Percentiles rank a stretch among this genome's conserved stretches.
Evolutionary conservation across 2,113 vertebrate genomes (phyloP).

Genomic region (Paramisgurnus dabryanus): DNA sequence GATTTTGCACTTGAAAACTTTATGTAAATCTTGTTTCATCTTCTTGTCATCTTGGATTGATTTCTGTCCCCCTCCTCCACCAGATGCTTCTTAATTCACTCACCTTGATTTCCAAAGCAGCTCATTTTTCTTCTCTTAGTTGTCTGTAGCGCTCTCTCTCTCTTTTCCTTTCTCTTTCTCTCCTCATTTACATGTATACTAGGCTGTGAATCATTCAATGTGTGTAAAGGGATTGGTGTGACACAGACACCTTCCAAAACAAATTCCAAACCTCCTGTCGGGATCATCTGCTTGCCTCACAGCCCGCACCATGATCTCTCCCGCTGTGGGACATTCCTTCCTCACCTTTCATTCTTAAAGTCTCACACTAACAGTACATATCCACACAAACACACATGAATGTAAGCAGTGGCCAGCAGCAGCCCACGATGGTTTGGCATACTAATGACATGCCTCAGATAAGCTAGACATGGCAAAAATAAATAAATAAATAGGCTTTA

Average conservation of each 20-base stretch:
- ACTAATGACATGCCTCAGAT: conserved; percentile 70
- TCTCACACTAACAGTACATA: conserved; percentile 48
- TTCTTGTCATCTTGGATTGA: neutral
- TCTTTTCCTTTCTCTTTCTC: neutral
- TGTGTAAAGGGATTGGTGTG: conserved; percentile 48
- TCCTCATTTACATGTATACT: conserved; percentile 46
- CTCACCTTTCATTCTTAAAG: conserved; percentile 8
- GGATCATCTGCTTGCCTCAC: conserved; percentile 66
- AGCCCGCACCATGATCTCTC: conserved; percentile 51
- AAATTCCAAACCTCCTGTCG: conserved; percentile 55
- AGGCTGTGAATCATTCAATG: conserved; percentile 47
- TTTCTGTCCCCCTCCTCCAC: neutral
- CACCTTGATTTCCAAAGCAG: neutral
- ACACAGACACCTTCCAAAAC: conserved; percentile 52
- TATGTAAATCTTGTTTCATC: no score
- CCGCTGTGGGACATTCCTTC: conserved; percentile 15
- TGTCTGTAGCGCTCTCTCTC: neutral
- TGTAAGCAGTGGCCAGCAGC: conserved; percentile 54
- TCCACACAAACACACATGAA: conserved; percentile 46
- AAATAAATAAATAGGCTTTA: conserved; percentile 53
- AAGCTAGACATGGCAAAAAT: conserved; percentile 59
- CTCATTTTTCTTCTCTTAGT: neutral
- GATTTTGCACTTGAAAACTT: neutral
- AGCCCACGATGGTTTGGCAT: conserved; percentile 62
- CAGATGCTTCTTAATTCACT: neutral